Percentiles rank a stretch among this genome's conserved stretches.
These are phyloP conservation scores for Periplaneta americana DNA, from an alignment of 1,140 invertebrate genomes.

Conservation along the genomic window DNA sequence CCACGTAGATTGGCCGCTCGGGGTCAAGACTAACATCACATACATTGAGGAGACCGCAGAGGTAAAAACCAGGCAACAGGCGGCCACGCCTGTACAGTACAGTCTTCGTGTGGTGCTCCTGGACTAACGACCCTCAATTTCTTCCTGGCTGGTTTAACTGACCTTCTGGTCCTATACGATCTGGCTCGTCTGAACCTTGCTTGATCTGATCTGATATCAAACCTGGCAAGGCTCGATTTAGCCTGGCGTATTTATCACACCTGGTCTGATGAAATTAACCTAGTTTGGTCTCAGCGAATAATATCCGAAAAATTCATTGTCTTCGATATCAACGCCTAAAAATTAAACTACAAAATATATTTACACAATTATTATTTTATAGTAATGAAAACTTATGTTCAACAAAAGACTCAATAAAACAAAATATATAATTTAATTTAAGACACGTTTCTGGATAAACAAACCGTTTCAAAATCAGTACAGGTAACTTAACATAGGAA, in stretches of 20 bases:
- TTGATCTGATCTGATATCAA: background rate
- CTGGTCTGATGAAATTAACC: background rate
- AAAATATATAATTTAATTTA: no score
- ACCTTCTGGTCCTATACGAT: background rate
- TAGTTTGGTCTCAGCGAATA: background rate
- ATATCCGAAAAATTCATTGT: no score
- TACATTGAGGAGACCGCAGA: constrained; percentile 85
- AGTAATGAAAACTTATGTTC: no score
- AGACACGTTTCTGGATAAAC: no score
- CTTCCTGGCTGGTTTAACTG: background rate
- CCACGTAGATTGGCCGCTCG: constrained; percentile 90
- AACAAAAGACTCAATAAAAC: no score
- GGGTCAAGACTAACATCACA: constrained; percentile 91
- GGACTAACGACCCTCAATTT: background rate
- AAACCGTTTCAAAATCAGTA: no score
- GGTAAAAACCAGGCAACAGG: constrained; percentile 48
- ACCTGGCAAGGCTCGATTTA: background rate
- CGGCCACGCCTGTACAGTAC: background rate
- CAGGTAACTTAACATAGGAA: no score
- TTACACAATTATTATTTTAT: no score
- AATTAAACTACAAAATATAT: no score
- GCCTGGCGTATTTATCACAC: background rate
- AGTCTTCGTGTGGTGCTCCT: background rate
- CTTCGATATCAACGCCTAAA: no score
- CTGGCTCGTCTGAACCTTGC: no score